phyloP scores from a whole-genome alignment of 2,888 invertebrate genomes.

The Dermolepida albohirtum region DNA sequence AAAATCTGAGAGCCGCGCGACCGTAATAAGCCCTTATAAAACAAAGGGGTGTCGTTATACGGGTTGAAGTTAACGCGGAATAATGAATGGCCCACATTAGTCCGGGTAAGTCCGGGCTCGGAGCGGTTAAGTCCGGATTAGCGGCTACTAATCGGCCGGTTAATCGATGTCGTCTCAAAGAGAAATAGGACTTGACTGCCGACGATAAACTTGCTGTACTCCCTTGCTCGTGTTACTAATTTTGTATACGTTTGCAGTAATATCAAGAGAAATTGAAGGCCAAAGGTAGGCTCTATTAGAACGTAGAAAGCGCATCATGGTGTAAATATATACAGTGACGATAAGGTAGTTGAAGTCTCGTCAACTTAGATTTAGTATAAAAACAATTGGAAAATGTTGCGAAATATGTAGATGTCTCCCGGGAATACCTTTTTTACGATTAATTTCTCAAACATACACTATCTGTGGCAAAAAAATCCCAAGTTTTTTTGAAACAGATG shows the following conservation, averaged over 20 bases:
- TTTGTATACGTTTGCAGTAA: neutral
- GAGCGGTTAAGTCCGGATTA: constrained; percentile 55
- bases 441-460: too few species aligned
- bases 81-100: constrained; percentile 57
- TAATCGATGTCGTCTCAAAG: constrained; percentile 56
- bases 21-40: constrained; percentile 50
- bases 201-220: constrained; percentile 22
- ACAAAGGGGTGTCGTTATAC: constrained; percentile 50
- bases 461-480: too few species aligned
- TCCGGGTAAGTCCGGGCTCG: constrained; percentile 55
- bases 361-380: too few species aligned
- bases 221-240: neutral
- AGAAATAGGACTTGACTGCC: constrained; percentile 42
- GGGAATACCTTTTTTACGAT: too few species aligned
- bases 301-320: neutral
- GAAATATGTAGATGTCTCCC: too few species aligned
- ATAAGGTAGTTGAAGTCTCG: too few species aligned
- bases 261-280: too few species aligned
- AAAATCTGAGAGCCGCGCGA: constrained; percentile 34
- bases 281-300: too few species aligned
- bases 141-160: constrained; percentile 58
- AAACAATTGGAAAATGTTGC: too few species aligned
- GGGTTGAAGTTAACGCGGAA: constrained; percentile 50
- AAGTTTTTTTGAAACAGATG: too few species aligned
- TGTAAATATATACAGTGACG: neutral